Base-by-base conservation (phyloP, 2,113 vertebrate genomes). In the Oxygymnocypris stewartii region DNA sequence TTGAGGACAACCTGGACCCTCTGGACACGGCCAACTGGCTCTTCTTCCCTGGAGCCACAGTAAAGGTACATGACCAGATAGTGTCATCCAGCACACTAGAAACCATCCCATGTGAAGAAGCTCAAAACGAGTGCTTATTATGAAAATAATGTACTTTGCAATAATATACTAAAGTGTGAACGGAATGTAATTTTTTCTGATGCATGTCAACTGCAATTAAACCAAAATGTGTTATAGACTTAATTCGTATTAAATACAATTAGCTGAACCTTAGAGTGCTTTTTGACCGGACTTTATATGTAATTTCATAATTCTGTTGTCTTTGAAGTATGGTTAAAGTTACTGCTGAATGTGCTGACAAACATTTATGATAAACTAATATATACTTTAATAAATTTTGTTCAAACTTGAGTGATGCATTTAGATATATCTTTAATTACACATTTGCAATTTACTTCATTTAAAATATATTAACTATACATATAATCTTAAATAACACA, bases 21-120 rank as follows among this genome's bases (percentile, higher is more conserved):
- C 95, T 96, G 69, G 96, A 99, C 93, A 99, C 98, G 0, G 97
- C 96, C 90, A 99, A 99, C 94, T 99, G 98, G 98, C 96, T 99
- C 84, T 99, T 99, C 92, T 99, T 99, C 90, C 98, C 98, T 42
- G 98, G 98, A 88, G 98, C 98, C 82, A 99, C 96, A 2, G 92
- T 99, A 77, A 99, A 99, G 97, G 98, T 99, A 51, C 61, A n/a
- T 25, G 6, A 16, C 8, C 42, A 75, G 20, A 44, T 18, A 44
- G 4, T 20, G 6, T 9, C 54, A 59, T 59, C 18, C 18, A 59
- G 54, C 54, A 59, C 23, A 59, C 20, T 59, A 20, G 18, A 59
- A 59, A 8, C 54, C 18, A 59, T 59, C 54, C 20, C 6, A 9
- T 23, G 20, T 59, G 54, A 59, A 59, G 7, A 23, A 59, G 54